Percentiles rank a stretch among this genome's conserved stretches.
phyloP scores from a whole-genome alignment of 2,113 vertebrate species.

The Bos indicus region DNA sequence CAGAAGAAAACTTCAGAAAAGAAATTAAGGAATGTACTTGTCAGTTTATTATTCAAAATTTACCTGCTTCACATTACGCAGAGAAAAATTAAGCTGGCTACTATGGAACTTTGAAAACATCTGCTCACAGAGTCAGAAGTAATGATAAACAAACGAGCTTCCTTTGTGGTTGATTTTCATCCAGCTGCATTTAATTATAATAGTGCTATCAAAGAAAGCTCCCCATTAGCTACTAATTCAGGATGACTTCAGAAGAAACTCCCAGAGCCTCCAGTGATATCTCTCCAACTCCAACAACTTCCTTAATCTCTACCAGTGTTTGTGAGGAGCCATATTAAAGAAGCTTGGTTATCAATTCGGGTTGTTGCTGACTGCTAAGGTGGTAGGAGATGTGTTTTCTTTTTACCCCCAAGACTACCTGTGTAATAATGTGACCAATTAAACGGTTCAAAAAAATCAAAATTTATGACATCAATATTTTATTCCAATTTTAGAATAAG shows the following conservation, averaged over 20 bases:
- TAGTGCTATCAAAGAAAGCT: slow-evolving; percentile 86
- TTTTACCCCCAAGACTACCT: neutral
- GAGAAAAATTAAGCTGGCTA: slow-evolving; percentile 84
- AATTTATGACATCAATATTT: neutral
- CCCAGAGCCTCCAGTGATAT: slow-evolving; percentile 82
- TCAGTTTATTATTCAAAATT: slow-evolving; percentile 86
- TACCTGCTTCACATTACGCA: slow-evolving; percentile 83
- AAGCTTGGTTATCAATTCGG: slow-evolving; percentile 65
- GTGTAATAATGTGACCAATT: slow-evolving; percentile 6
- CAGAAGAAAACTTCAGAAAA: slow-evolving; percentile 80
- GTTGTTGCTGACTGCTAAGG: slow-evolving; percentile 36
- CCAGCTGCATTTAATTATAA: slow-evolving; percentile 89
- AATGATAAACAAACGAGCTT: slow-evolving; percentile 87
- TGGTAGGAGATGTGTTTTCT: neutral
- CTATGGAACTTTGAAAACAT: slow-evolving; percentile 84
- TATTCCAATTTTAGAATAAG: neutral
- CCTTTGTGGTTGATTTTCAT: slow-evolving; percentile 87
- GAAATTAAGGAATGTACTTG: slow-evolving; percentile 79
- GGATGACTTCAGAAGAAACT: slow-evolving; percentile 87
- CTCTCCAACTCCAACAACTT: slow-evolving; percentile 75
- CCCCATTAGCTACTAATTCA: slow-evolving; percentile 87
- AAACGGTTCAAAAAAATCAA: slow-evolving; percentile 18
- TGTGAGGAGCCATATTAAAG: slow-evolving; percentile 69
- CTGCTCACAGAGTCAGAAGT: slow-evolving; percentile 85
- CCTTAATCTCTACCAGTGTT: slow-evolving; percentile 76